Percentiles rank a stretch among this genome's conserved stretches.
Conservation (phyloP, 2,888 invertebrate species). For the Xylophagus ater region DNA sequence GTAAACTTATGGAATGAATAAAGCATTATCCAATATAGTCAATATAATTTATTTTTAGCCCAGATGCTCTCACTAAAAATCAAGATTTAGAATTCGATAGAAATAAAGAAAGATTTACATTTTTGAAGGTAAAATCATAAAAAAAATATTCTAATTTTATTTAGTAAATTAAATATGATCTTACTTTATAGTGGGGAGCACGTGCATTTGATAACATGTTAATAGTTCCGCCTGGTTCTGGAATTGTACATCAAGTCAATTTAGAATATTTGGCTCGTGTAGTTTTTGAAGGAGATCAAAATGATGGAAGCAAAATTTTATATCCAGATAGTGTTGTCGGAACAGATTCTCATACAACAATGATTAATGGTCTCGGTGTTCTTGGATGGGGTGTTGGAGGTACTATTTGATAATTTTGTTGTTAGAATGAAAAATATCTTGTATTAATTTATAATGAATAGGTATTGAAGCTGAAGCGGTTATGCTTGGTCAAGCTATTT, state of each 20-base stretch:
- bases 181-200: conserved; percentile 86
- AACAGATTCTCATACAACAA: conserved; percentile 97
- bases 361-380: conserved; percentile 96
- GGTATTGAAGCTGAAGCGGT: conserved; percentile 98
- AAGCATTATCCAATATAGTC: conserved; percentile 3
- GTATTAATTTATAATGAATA: conserved; percentile 23
- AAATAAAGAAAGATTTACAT: conserved; percentile 90
- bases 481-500: conserved; percentile 95
- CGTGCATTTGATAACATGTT: conserved; percentile 91
- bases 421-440: neutral
- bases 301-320: conserved; percentile 41
- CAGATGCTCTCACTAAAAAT: conserved; percentile 81
- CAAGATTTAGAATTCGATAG: conserved; percentile 91
- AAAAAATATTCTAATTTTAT: conserved; percentile 7
- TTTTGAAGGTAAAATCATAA: conserved; percentile 65
- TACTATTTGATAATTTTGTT: conserved; percentile 20
- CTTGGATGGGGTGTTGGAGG: conserved; percentile 95
- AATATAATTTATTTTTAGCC: conserved; percentile 40
- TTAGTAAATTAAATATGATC: conserved; percentile 14
- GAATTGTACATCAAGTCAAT: conserved; percentile 98
- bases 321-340: conserved; percentile 92
- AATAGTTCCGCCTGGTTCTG: conserved; percentile 96
- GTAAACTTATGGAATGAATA: conserved; percentile 36
- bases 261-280: conserved; percentile 87
- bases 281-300: conserved; percentile 58